phyloP scores from a whole-genome alignment of 2,113 vertebrate genomes.

The Petrocephalus microphthalmus region DNA sequence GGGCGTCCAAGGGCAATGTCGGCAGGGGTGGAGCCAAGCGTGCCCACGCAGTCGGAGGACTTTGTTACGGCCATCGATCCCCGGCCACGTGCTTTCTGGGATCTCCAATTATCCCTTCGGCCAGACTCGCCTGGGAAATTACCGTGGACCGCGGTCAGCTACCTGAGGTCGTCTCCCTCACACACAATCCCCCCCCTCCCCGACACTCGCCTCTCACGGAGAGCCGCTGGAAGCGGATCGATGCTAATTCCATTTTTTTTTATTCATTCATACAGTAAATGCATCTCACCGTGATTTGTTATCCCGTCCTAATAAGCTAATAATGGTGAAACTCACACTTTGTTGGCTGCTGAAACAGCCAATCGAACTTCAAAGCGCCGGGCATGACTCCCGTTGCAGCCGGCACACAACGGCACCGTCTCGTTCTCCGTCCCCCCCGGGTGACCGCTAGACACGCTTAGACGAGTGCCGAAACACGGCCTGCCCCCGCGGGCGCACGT shows the following conservation, averaged over 20 bases:
- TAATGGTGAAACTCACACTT: conserved; percentile 20
- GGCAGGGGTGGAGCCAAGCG: neutral
- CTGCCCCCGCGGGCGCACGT: neutral
- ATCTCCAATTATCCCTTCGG: conserved; percentile 1
- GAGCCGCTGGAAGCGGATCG: conserved; percentile 27
- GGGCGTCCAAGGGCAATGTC: neutral
- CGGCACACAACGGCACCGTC: neutral
- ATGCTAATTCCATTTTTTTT: conserved; percentile 38
- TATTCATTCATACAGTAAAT: conserved; percentile 24
- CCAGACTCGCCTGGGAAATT: neutral
- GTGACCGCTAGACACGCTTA: neutral
- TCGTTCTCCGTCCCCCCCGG: neutral
- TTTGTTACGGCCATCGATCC: conserved; percentile 61
- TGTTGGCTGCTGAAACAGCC: conserved; percentile 16
- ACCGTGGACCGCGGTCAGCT: neutral
- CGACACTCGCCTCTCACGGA: conserved; percentile 33
- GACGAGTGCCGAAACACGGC: neutral
- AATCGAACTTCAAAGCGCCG: neutral
- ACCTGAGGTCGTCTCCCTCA: neutral
- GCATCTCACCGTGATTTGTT: conserved; percentile 22
- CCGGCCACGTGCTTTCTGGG: conserved; percentile 17
- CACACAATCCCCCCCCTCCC: neutral
- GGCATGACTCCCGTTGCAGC: neutral
- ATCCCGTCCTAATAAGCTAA: conserved; percentile 21
- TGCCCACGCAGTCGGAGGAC: conserved; percentile 32